Evolutionary conservation across 2,113 vertebrate genomes (phyloP), one percentile per base, ranked within the genome.

Genomic region (Amblyopsis rosae): DNA sequence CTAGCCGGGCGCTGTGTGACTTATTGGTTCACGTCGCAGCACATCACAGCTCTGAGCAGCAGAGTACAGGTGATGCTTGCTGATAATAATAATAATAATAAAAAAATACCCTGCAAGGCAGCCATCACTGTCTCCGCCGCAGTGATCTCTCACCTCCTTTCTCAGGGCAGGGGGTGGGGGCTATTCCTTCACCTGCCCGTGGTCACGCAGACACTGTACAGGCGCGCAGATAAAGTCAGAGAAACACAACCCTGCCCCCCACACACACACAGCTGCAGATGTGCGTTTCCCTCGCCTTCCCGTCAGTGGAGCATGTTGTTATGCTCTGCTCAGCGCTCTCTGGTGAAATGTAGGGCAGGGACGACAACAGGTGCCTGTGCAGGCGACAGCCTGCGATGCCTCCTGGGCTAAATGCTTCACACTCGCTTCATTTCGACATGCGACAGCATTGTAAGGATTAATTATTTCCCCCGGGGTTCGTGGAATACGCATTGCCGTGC

Each of bases 371-470:
- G 91, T 92, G 90, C 87, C 87, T 89, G 86, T 84, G 84, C 89
- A 81, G 90, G 86, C 86, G 88, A 91, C 89, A 91, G 89, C 87
- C 89, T 90, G 89, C 89, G 80, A 82, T 86, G 91, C 90, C 92
- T 92, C 90, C 89, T 91, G 89, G 91, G 92, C 89, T 89, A 88
- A 91, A 93, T 88, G 90, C 90, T 91, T 92, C 89, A 90, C 89
- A 91, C 90, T 91, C 79, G 85, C 90, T 88, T 90, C 88, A 88
- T 89, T 87, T 88, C 89, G 82, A 92, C 90, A 92, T 90, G 87
- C 86, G 89, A 91, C 90, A 92, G 88, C 89, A 87, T 90, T 90
- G 88, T 90, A 91, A 90, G 88, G 89, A 91, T 93, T 91, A 92
- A 93, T 92, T 91, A 93, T 92, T 91, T 88, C 89, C 90, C 90